phyloP scores from a whole-genome alignment of 1,140 invertebrate species.

The Rhopalosiphum maidis region DNA sequence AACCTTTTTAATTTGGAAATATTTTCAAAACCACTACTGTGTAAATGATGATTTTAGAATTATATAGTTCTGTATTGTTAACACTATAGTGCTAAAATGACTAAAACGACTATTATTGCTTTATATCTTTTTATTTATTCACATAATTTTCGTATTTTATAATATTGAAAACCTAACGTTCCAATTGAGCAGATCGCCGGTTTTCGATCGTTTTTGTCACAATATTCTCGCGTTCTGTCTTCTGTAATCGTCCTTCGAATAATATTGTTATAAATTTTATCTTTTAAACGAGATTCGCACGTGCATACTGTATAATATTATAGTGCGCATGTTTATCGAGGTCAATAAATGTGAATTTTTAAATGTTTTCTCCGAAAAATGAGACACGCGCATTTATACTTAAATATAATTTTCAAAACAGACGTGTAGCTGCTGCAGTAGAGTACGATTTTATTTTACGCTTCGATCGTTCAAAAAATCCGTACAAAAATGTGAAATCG shows the following conservation, averaged over 20 bases:
- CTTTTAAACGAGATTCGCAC: neutral
- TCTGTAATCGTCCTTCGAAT: neutral
- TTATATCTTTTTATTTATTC: neutral
- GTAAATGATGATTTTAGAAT: neutral
- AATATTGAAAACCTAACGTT: neutral
- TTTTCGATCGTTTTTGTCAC: neutral
- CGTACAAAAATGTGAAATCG: neutral
- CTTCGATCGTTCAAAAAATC: neutral
- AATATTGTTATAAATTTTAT: neutral
- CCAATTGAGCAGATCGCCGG: neutral
- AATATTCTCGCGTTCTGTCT: neutral
- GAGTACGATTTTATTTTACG: neutral
- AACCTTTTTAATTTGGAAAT: too few species aligned
- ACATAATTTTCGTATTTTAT: neutral
- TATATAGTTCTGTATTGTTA: neutral
- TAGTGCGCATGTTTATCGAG: neutral
- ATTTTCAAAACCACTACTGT: neutral
- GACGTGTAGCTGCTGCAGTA: neutral
- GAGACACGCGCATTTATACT: neutral
- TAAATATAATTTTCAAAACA: neutral
- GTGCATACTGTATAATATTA: neutral
- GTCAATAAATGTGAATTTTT: neutral
- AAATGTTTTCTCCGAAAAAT: neutral
- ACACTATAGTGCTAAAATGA: neutral
- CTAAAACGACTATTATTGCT: neutral